Base-by-base conservation (phyloP, 2,888 invertebrate species). In the Agonopterix arenella region DNA sequence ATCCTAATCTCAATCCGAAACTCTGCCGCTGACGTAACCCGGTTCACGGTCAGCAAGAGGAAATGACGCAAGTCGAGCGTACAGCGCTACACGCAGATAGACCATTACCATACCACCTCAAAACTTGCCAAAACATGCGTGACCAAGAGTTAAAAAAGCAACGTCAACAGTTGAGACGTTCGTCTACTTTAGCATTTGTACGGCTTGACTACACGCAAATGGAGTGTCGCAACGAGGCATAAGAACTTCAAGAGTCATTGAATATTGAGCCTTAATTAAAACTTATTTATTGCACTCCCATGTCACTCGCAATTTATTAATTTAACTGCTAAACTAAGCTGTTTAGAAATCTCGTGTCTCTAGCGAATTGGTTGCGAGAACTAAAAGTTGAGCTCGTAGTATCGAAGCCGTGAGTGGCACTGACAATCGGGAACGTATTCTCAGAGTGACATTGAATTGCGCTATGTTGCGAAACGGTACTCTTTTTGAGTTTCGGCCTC, bases 1-100 rank as follows among this genome's bases (percentile, higher is more conserved):
- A 77, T 82, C 80, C 78, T 76, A 77, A 80, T 77, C 73, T 77
- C 70, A 68, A 61, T 62, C 68, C 66, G 63, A 77, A 78, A 72
- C 72, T 58, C 59, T 61, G 71, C 69, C 62, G 71, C 69, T 84
- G 84, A 88, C 85, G 86, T 86, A 81, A 86, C 80, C 53, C 70
- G 60, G 85, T 86, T 88, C 89, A 88, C 81, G 89, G 89, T 81
- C 89, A 82, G 59, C 76, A 63, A 75, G 73, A 88, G 88, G 89
- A 89, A 86, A 84, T 88, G 88, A 89, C 88, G 86, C 85, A 84
- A 84, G 69, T 75, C 63, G 65, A 64, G 62, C 61, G 60, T 66
- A 61, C 62, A 60, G 62, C 69, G 70, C 67, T 77, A 77, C 76
- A 74, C 69, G 52, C 46, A 11, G 47, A 47, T 54, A 51, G 11